Conservation (phyloP, 35 echinoderm and acorn worm genomes). For the Ptychodera flava region DNA sequence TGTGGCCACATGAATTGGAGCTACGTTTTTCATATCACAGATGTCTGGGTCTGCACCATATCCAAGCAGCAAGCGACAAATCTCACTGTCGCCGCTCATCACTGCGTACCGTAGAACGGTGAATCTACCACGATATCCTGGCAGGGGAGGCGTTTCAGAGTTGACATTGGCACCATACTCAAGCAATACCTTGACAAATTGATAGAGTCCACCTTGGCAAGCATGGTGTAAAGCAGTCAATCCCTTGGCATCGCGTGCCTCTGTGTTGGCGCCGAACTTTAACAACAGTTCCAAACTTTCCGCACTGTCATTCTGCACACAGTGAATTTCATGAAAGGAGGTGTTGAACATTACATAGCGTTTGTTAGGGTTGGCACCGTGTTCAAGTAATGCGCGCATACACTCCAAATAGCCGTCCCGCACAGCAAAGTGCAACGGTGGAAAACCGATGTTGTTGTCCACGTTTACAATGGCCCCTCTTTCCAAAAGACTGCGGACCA, state of each 20-base stretch:
- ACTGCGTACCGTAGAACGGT: background rate
- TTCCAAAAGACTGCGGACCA: background rate
- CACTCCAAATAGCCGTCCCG: background rate
- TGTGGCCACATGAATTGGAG: background rate
- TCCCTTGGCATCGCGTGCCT: background rate
- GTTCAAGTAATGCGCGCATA: background rate
- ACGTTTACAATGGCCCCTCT: background rate
- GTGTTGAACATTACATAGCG: background rate
- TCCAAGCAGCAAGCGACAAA: background rate
- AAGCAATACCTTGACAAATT: background rate
- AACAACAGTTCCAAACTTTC: background rate
- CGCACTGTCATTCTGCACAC: background rate
- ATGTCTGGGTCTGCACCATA: background rate
- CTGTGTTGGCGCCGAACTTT: background rate
- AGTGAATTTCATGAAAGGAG: background rate
- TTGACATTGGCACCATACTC: background rate
- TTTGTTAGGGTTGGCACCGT: background rate
- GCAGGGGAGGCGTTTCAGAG: background rate
- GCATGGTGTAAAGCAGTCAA: background rate
- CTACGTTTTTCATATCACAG: background rate
- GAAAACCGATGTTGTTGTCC: background rate
- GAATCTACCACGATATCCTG: background rate
- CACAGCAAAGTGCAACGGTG: background rate
- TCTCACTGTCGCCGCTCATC: background rate
- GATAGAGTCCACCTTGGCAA: background rate